Evolutionary conservation across 2,888 invertebrate genomes (phyloP), one percentile per base, ranked within the genome.

Genomic region (Chelonus formosanus): DNA sequence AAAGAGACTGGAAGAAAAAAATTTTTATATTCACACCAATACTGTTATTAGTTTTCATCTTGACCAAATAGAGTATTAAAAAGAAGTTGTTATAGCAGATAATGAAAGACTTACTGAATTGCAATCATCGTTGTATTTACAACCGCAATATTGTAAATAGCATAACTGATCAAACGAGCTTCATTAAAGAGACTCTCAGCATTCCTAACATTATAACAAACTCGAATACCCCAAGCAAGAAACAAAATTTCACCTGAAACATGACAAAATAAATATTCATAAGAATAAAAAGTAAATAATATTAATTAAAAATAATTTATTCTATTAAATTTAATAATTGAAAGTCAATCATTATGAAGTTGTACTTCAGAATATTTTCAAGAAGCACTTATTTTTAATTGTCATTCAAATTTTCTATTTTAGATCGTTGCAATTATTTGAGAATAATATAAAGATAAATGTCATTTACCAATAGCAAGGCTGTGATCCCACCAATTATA

Each of bases 401-500:
- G 20, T 20, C 20, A 20, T 20, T 20, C 20, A 20, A 20, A 20
- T 20, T 20, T 20, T 20, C 20, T 20, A 2, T 20, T 20, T 2
- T 20, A 20, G 20, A 20, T 2, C 20, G 2, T 20, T 20, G 20
- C 20, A 20, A 20, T 20, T 20, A 20, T 20, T 20, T 20, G 20
- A 20, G 20, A 20, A 20, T 20, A 20, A 20, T 20, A 40, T n/a
- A 6, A 4, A n/a, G 8, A 47, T 65, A 34, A n/a, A 31, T 4
- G 36, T 6, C 3, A 53, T 36, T 77, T 77, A 90, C 96, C 95
- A 80, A 95, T 94, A 54, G 94, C 94, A 81, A 95, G 87, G 82
- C 94, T 94, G 84, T 96, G 96, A 87, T 95, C 95, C 96, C 96
- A 97, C 94, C 95, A 96, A 78, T 95, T 95, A 84, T 93, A 94